phyloP scores from a whole-genome alignment of 2,797 vertebrate species.

The Microchirus variegatus region DNA sequence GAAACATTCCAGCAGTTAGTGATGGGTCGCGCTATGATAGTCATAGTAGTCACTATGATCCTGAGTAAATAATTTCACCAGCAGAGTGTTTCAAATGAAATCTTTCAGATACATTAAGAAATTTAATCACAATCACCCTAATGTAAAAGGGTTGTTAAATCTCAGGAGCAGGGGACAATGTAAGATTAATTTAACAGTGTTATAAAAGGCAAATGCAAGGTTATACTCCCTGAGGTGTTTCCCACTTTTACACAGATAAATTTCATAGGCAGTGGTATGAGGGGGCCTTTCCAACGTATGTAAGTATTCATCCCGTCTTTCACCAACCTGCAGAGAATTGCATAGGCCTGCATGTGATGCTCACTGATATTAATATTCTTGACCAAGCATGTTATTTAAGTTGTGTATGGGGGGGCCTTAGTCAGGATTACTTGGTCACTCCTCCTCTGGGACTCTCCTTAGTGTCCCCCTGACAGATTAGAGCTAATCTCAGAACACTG shows the following conservation, averaged over 20 bases:
- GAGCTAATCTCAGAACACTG: slow-evolving; percentile 61
- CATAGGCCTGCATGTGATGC: slow-evolving; percentile 27
- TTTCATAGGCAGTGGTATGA: too few relatives aligned
- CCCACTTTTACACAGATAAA: too few relatives aligned
- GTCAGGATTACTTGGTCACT: slow-evolving; percentile 60
- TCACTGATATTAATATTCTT: slow-evolving; percentile 41
- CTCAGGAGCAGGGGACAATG: background rate
- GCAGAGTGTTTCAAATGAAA: background rate
- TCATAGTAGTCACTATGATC: background rate
- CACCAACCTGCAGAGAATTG: slow-evolving; percentile 6
- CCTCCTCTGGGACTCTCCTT: slow-evolving; percentile 46
- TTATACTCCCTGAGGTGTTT: too few relatives aligned
- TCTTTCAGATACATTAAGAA: too few relatives aligned
- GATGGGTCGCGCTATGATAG: background rate
- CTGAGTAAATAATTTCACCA: slow-evolving; percentile 1
- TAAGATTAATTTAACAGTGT: too few relatives aligned
- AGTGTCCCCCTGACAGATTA: slow-evolving; percentile 61
- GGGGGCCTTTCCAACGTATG: too few relatives aligned
- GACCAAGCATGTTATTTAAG: slow-evolving; percentile 13
- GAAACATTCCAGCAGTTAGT: slow-evolving; percentile 16
- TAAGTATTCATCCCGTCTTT: background rate
- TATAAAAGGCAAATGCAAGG: too few relatives aligned
- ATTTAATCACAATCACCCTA: too few relatives aligned
- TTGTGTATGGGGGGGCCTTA: slow-evolving; percentile 41
- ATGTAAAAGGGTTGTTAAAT: too few relatives aligned